These are phyloP conservation scores for Steinernema scapterisci DNA, from an alignment of 2,888 invertebrate species.

Conservation along the genomic window DNA sequence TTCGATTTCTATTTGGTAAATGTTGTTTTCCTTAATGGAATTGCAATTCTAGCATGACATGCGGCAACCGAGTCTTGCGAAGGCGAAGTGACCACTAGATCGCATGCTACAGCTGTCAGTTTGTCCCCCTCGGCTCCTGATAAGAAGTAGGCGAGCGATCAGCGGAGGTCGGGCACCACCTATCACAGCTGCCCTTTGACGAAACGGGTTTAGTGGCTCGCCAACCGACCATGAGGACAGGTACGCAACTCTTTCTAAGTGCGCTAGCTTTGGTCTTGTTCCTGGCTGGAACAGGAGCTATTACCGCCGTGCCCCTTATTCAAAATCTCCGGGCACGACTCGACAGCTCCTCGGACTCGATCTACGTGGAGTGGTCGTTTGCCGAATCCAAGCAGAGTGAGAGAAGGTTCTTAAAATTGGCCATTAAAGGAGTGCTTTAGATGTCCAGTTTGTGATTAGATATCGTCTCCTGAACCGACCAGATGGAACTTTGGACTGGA, in stretches of 20 bases:
- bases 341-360: slow-evolving; percentile 50
- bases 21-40: too few species aligned
- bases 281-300: neutral
- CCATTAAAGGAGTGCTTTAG: slow-evolving; percentile 27
- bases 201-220: neutral
- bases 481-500: slow-evolving; percentile 47
- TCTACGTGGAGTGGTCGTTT: slow-evolving; percentile 61
- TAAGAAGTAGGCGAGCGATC: slow-evolving; percentile 1
- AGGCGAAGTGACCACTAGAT: neutral
- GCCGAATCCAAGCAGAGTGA: slow-evolving; percentile 45
- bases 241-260: neutral
- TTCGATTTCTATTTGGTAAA: too few species aligned
- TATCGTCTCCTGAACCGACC: slow-evolving; percentile 39
- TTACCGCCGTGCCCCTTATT: slow-evolving; percentile 41
- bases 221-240: slow-evolving; percentile 18
- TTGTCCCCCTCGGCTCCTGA: neutral
- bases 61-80: neutral
- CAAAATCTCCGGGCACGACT: slow-evolving; percentile 51
- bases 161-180: slow-evolving; percentile 29
- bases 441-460: slow-evolving; percentile 38
- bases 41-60: too few species aligned
- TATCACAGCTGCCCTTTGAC: slow-evolving; percentile 13
- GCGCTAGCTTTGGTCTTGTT: neutral
- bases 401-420: neutral
- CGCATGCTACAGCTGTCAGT: slow-evolving; percentile 23